Evolutionary conservation across 1,140 invertebrate genomes (phyloP).

Genomic region (Scaptomyza pallida): DNA sequence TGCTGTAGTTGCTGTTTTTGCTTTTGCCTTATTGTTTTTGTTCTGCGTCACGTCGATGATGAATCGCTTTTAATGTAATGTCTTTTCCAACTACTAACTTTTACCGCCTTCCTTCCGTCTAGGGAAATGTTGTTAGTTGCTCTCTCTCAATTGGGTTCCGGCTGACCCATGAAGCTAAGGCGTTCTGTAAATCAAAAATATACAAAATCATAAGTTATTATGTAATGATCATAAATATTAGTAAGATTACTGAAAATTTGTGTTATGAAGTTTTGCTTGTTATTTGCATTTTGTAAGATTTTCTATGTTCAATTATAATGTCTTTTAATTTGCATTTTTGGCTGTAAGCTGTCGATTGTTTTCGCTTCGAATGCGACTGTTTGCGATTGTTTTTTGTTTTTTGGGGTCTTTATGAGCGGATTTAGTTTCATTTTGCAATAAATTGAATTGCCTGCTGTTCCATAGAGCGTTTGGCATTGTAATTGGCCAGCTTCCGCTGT

Average conservation of each 20-base stretch:
- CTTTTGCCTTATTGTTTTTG: constrained; percentile 19
- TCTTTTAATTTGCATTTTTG: constrained; percentile 10
- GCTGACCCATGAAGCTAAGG: constrained; percentile 1
- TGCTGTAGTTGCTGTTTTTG: constrained; percentile 63
- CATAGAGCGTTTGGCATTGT: constrained; percentile 6
- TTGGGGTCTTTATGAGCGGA: constrained; percentile 12
- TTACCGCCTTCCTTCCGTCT: constrained; percentile 9
- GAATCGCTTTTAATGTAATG: constrained; percentile 68
- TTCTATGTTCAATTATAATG: not conserved
- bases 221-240: too few species aligned
- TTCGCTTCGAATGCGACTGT: constrained; percentile 13
- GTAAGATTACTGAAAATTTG: too few species aligned
- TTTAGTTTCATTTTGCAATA: constrained; percentile 30
- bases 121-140: constrained; percentile 10
- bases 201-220: constrained; percentile 4
- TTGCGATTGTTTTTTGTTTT: constrained; percentile 11
- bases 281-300: not conserved
- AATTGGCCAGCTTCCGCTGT: constrained; percentile 20
- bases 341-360: constrained; percentile 31
- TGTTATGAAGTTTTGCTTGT: too few species aligned
- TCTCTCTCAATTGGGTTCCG: constrained; percentile 17
- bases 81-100: constrained; percentile 41
- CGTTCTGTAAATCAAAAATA: constrained; percentile 18
- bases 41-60: constrained; percentile 56
- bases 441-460: constrained; percentile 12